Evolutionary conservation across 2,113 vertebrate genomes (phyloP).

Genomic region (Nesogale talazaci): DNA sequence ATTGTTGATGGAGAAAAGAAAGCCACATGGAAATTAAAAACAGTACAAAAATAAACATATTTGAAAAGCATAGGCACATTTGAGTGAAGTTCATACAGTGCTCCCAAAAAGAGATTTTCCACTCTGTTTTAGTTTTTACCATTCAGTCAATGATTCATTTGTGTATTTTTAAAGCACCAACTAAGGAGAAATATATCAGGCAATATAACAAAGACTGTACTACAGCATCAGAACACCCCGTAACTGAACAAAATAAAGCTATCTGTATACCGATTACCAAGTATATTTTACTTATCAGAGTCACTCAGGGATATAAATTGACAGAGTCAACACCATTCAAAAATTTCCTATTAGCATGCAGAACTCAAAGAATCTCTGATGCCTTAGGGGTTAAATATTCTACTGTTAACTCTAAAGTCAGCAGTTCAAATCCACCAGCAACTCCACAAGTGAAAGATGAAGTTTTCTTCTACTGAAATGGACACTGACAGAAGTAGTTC

Average conservation of each 20-base stretch:
- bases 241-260: not conserved
- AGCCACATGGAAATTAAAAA: not conserved
- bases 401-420: no score
- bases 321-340: not conserved
- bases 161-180: not conserved
- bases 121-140: not conserved
- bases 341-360: not conserved
- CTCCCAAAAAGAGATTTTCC: not conserved
- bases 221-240: not conserved
- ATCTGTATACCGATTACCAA: not conserved
- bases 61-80: not conserved
- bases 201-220: not conserved
- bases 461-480: no score
- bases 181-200: not conserved
- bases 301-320: not conserved
- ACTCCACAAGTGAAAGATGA: no score
- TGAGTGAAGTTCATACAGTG: not conserved
- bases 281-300: not conserved
- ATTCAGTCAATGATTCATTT: not conserved
- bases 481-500: no score
- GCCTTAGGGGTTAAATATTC: no score
- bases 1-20: not conserved
- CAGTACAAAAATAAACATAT: not conserved
- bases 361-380: not conserved
- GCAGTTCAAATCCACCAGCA: no score